A percentile compares a stretch with the other conserved stretches of the same genome.
phyloP scores from a whole-genome alignment of 2,797 vertebrate genomes.

The Mastacembelus armatus region DNA sequence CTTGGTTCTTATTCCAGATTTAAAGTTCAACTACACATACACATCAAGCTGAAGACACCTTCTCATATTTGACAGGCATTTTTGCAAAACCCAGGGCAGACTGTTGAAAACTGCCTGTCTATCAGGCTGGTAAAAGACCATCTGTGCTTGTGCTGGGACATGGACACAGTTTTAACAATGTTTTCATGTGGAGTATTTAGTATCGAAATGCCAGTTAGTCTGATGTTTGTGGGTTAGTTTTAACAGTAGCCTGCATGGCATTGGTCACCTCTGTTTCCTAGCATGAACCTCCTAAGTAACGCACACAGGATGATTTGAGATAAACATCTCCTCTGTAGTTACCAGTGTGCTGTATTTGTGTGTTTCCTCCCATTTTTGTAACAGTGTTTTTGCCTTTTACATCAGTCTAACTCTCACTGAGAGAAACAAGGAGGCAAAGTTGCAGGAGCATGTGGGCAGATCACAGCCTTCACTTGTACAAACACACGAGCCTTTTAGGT shows the following conservation, averaged over 20 bases:
- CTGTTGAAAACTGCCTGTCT: background rate
- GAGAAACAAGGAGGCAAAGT: background rate
- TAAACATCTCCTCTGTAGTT: background rate
- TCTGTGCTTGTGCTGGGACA: background rate
- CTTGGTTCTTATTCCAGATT: background rate
- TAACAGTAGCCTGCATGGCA: slow-evolving; percentile 55
- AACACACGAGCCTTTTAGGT: background rate
- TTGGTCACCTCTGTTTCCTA: slow-evolving; percentile 50
- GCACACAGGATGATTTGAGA: slow-evolving; percentile 25
- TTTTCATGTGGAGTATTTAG: background rate
- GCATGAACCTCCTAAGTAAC: slow-evolving; percentile 46
- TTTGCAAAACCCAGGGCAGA: background rate
- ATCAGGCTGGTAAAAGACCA: background rate
- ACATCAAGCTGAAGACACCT: too few relatives aligned
- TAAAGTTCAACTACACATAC: background rate
- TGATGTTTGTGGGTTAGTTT: slow-evolving; percentile 2
- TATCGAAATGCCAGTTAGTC: slow-evolving; percentile 1
- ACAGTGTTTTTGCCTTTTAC: slow-evolving; percentile 6
- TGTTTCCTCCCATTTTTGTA: background rate
- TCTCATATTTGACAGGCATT: background rate
- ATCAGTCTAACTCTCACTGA: background rate
- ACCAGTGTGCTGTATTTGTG: background rate
- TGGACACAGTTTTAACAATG: background rate
- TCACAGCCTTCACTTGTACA: background rate
- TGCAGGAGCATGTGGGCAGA: background rate